phyloP scores from a whole-genome alignment of 2,888 invertebrate genomes.

The Cryptocheilus praepositus region DNA sequence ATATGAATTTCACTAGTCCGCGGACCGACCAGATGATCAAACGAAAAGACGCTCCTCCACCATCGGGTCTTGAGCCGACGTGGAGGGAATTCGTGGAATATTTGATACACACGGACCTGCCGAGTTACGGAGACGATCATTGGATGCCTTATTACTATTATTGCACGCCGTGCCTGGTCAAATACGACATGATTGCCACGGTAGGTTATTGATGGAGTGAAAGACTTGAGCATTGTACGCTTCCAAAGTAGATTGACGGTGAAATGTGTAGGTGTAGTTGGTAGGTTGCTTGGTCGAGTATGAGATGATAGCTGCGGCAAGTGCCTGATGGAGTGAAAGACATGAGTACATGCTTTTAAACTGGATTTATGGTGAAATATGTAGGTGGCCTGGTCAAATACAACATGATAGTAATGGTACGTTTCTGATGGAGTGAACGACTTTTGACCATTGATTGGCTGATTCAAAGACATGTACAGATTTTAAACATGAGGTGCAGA shows the following conservation, averaged over 20 bases:
- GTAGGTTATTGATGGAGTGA: conserved; percentile 35
- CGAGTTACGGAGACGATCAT: conserved; percentile 77
- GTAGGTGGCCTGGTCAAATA: conserved; percentile 77
- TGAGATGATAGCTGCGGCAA: conserved; percentile 76
- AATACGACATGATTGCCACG: conserved; percentile 78
- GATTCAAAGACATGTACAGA: too few relatives aligned
- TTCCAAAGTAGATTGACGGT: too few relatives aligned
- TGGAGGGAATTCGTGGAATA: conserved; percentile 78
- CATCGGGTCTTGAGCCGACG: conserved; percentile 74
- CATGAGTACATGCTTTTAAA: too few relatives aligned
- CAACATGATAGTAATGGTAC: conserved; percentile 76
- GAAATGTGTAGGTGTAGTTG: too few relatives aligned
- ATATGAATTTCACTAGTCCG: conserved; percentile 43
- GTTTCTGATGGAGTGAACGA: not conserved
- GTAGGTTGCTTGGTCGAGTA: conserved; percentile 78
- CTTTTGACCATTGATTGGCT: too few relatives aligned
- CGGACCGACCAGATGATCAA: conserved; percentile 54
- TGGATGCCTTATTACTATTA: conserved; percentile 78
- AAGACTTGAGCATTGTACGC: too few relatives aligned
- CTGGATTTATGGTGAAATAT: too few relatives aligned
- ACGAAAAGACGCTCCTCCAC: conserved; percentile 48
- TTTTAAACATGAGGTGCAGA: too few relatives aligned
- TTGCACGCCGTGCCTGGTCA: conserved; percentile 78
- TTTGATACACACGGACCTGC: conserved; percentile 74
- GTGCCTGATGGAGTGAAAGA: not conserved